Conservation (phyloP, 2,888 invertebrate genomes). For the Sycophila texana region DNA sequence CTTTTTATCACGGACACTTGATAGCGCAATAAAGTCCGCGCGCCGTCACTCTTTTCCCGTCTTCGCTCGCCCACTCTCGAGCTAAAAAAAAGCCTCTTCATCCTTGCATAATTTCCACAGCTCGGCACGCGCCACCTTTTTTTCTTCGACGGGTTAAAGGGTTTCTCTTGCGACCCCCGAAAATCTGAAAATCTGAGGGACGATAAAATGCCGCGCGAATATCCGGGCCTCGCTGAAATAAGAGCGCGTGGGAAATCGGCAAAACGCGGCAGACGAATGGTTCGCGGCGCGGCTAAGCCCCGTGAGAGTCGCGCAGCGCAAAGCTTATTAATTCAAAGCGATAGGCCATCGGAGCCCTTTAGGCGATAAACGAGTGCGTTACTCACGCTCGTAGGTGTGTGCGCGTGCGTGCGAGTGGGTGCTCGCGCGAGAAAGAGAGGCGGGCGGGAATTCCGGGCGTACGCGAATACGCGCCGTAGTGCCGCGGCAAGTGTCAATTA, state of each 20-base stretch:
- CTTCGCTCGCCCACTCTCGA: too few relatives aligned
- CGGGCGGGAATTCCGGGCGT: background rate
- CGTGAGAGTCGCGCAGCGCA: conserved; percentile 6
- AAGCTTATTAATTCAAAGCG: conserved; percentile 53
- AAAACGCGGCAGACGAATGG: background rate
- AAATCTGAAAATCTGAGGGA: too few relatives aligned
- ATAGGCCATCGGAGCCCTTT: conserved; percentile 42
- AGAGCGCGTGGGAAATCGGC: background rate
- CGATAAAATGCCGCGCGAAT: background rate
- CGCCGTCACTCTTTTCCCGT: conserved; percentile 21
- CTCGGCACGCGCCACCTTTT: conserved; percentile 8
- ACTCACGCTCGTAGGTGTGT: conserved; percentile 8
- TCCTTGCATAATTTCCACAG: conserved; percentile 35
- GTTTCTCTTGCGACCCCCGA: too few relatives aligned
- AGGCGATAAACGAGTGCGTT: conserved; percentile 33
- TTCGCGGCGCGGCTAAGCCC: background rate
- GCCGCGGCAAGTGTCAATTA: conserved; percentile 47
- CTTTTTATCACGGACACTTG: conserved; percentile 29
- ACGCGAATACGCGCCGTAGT: background rate
- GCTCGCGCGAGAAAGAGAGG: background rate
- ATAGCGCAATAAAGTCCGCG: conserved; percentile 43
- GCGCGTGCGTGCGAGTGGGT: too few relatives aligned
- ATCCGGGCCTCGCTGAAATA: background rate
- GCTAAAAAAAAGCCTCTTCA: conserved; percentile 13
- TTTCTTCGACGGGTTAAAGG: background rate